A percentile compares a stretch with the other conserved stretches of the same genome.
These are phyloP conservation scores for Cancer borealis DNA, from an alignment of 2,888 invertebrate genomes.

Conservation along the genomic window DNA sequence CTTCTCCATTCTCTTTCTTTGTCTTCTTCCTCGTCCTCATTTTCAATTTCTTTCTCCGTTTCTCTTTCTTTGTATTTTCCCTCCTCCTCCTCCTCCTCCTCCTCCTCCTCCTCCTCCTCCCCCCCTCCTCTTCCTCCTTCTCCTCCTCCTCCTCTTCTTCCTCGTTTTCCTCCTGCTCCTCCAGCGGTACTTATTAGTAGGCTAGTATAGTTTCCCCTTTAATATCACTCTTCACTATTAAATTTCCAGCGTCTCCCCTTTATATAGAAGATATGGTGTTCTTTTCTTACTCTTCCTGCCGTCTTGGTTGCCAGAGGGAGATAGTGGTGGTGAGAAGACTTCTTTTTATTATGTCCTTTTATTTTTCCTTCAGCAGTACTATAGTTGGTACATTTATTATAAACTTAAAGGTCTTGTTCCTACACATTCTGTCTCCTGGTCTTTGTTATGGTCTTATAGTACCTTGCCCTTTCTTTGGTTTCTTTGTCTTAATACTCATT, in stretches of 20 bases:
- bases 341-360: background rate
- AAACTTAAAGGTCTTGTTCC: background rate
- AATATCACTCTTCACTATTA: slow-evolving; percentile 5
- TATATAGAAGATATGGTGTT: background rate
- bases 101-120: background rate
- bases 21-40: background rate
- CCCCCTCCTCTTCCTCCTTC: background rate
- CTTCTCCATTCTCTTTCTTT: background rate
- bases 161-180: background rate
- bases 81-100: background rate
- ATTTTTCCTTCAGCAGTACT: background rate
- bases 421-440: background rate
- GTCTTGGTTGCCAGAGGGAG: background rate
- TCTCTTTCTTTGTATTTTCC: background rate
- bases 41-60: background rate
- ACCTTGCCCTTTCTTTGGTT: background rate
- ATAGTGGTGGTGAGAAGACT: background rate
- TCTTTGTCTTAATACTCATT: background rate
- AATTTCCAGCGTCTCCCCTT: background rate
- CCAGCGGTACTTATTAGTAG: background rate
- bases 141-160: too few relatives aligned
- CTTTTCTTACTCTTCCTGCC: background rate
- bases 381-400: background rate
- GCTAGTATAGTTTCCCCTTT: background rate
- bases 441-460: background rate